phyloP scores from a whole-genome alignment of 2,888 invertebrate species.

The Teinopalpus imperialis region DNA sequence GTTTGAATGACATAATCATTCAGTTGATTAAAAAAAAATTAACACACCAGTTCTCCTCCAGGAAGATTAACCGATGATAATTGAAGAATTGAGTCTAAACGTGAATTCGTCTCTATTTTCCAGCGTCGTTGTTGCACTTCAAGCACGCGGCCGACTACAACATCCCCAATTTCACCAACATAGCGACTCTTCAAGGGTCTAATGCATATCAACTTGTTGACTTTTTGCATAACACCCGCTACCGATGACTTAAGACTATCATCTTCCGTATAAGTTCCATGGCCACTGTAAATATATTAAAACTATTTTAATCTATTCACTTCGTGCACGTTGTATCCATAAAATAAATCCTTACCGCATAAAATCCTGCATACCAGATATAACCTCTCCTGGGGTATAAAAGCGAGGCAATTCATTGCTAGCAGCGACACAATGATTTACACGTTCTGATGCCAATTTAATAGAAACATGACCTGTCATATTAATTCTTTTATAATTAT shows the following conservation, averaged over 20 bases:
- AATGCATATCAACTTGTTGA: conserved; percentile 96
- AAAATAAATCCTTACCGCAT: conserved; percentile 91
- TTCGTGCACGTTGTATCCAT: no score
- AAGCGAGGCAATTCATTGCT: conserved; percentile 84
- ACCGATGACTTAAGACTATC: conserved; percentile 94
- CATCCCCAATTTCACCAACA: conserved; percentile 97
- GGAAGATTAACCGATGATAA: conserved; percentile 97
- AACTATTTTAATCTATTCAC: no score
- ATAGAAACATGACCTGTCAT: conserved; percentile 83
- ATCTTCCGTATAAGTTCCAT: conserved; percentile 96
- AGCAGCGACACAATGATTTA: conserved; percentile 80
- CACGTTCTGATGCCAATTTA: conserved; percentile 84
- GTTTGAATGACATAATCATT: no score
- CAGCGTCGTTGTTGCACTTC: conserved; percentile 97
- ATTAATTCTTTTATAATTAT: conserved; percentile 9
- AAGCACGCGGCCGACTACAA: conserved; percentile 95
- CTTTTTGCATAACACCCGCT: conserved; percentile 96
- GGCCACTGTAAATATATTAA: conserved; percentile 86
- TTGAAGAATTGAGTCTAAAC: conserved; percentile 92
- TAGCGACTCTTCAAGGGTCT: conserved; percentile 95
- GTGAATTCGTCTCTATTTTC: conserved; percentile 97
- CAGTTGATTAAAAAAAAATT: no score
- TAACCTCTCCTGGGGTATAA: conserved; percentile 94
- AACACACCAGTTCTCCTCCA: conserved; percentile 94
- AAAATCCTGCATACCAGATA: conserved; percentile 91